Base-by-base conservation (phyloP, 2,888 invertebrate species). In the Cephus runcator region DNA sequence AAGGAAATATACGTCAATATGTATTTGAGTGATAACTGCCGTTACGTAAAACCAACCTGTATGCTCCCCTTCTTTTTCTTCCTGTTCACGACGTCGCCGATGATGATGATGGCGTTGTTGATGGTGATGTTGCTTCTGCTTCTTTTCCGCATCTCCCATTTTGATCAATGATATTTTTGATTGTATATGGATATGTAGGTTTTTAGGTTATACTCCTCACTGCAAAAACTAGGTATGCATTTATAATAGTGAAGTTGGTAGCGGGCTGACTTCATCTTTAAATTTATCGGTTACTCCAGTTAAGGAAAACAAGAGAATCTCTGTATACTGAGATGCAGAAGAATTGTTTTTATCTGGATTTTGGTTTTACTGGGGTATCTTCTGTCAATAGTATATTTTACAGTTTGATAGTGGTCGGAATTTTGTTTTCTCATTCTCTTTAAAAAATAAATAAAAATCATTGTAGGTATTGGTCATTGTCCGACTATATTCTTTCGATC, bases 131-230 rank as follows among this genome's bases (percentile, higher is more conserved):
- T 77, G 73, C 69, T 78, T 73, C 36, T 76, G 79, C 56, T 33
- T 73, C 35, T 36, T 74, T 34, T 74, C 74, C n/a, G 35, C 4
- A 1, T 71, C 33, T 31, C 71, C 71, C 71, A 34, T 71, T 71
- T 34, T 34, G 71, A 9, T 56, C 4, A 36, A 40, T 75, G 80
- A 69, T 71, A 35, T 35, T 35, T 35, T 35, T 12, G 0, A 35
- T 35, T 35, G 12, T 35, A 35, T 35, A 35, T 35, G 12, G 12
- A 35, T 35, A 35, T 35, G 12, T 35, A 35, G 97, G 88, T 87
- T 56, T 56, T 56, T 56, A 56, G 56, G 56, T 56, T 56, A 56
- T 9, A 23, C 2, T 56, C 23, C 23, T 56, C 23, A 56, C 56
- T 56, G 56, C 2, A 56, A 56, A 23, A 56, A 56, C 23, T 56